These are phyloP conservation scores for Galeopsomyia nigrocyanea DNA, from an alignment of 2,888 invertebrate species.

Conservation along the genomic window DNA sequence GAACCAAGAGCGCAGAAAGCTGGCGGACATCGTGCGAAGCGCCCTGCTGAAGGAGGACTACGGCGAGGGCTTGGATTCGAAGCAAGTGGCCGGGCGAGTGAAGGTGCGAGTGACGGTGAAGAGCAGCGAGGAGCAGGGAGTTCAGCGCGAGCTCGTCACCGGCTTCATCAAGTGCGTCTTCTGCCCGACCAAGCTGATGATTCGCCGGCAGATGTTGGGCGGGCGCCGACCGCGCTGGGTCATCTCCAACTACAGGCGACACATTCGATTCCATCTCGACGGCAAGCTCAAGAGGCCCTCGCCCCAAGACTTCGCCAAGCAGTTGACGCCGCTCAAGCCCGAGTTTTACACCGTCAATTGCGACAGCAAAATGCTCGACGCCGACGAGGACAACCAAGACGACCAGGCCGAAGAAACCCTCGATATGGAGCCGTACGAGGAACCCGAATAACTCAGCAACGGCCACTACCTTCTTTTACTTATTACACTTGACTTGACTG, in stretches of 20 bases:
- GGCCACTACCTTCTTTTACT: too few species aligned
- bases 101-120: background rate
- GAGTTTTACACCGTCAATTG: background rate
- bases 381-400: background rate
- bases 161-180: background rate
- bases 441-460: too few species aligned
- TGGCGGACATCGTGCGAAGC: background rate
- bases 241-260: slow-evolving; percentile 2
- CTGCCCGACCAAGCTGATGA: background rate
- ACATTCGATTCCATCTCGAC: background rate
- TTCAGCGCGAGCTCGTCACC: background rate
- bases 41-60: background rate
- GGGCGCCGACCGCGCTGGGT: background rate
- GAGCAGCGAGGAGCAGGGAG: background rate
- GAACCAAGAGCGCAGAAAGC: background rate
- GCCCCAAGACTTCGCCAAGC: background rate
- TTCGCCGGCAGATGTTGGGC: too few species aligned
- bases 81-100: background rate
- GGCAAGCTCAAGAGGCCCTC: background rate
- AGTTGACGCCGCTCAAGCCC: background rate
- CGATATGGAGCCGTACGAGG: too few species aligned
- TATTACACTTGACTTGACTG: too few species aligned
- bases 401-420: background rate
- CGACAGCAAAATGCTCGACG: too few species aligned
- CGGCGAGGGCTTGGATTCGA: background rate